These are phyloP conservation scores for Anolis apletophallus DNA, from an alignment of 2,797 vertebrate species.

Conservation along the genomic window DNA sequence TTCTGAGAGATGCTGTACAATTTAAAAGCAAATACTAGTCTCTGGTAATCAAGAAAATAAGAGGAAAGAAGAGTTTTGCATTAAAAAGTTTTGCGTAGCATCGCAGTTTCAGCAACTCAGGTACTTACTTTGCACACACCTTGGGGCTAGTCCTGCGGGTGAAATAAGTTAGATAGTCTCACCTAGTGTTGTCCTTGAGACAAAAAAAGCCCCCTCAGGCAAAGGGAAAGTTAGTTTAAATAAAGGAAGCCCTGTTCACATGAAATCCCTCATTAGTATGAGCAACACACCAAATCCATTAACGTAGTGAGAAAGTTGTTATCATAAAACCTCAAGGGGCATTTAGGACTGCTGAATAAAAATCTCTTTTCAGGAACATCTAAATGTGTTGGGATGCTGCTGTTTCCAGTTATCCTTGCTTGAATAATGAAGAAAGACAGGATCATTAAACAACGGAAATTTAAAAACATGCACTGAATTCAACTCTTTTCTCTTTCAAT, in stretches of 20 bases:
- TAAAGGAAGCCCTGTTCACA: not conserved
- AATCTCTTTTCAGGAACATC: constrained; percentile 23
- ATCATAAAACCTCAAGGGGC: constrained; percentile 12
- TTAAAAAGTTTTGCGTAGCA: not conserved
- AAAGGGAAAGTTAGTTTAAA: constrained; percentile 16
- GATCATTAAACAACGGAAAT: not conserved
- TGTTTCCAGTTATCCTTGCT: not conserved
- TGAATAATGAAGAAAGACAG: not conserved
- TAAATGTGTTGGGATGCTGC: not conserved
- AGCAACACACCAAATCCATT: not conserved
- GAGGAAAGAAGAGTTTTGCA: not conserved
- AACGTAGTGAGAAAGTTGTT: constrained; percentile 14
- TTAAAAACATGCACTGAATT: not conserved
- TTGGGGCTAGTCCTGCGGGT: constrained; percentile 5
- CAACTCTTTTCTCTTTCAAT: not conserved
- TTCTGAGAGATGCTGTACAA: not conserved
- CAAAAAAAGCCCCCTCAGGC: not conserved
- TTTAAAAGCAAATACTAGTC: not conserved
- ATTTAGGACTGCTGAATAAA: constrained; percentile 8
- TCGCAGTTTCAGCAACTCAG: not conserved
- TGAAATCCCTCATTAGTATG: constrained; percentile 35
- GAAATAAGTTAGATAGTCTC: constrained; percentile 8
- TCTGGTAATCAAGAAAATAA: not conserved
- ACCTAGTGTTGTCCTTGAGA: constrained; percentile 16
- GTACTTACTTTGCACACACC: not conserved